These are phyloP conservation scores for Acanthornis magna DNA, from an alignment of 2,797 vertebrate species.

Conservation along the genomic window DNA sequence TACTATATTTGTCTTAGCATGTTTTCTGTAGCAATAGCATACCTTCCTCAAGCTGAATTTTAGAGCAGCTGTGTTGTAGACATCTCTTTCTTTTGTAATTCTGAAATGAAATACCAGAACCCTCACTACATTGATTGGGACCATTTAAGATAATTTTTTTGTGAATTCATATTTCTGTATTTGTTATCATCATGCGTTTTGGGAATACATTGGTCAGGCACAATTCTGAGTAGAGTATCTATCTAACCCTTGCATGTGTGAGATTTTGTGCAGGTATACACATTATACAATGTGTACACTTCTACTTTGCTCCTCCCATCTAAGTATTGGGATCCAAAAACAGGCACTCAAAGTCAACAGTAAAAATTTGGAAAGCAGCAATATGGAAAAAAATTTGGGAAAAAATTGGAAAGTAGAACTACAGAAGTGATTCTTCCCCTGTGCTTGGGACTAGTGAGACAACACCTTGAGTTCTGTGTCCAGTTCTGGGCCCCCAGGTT, in stretches of 20 bases:
- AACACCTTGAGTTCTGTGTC: accelerated
- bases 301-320: accelerated
- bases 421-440: neutral
- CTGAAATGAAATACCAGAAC: neutral
- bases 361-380: neutral
- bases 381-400: neutral
- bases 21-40: neutral
- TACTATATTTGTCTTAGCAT: neutral
- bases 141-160: neutral
- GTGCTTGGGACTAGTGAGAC: accelerated
- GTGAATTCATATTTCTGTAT: neutral
- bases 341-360: neutral
- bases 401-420: neutral
- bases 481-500: accelerated
- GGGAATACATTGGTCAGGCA: neutral
- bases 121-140: neutral
- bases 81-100: neutral
- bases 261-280: neutral
- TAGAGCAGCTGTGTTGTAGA: neutral
- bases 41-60: neutral
- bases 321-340: neutral
- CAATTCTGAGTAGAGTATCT: too few species aligned
- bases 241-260: neutral
- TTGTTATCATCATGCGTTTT: neutral
- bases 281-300: neutral